Conservation (phyloP, 2,113 vertebrate genomes). For the Gasterosteus nipponicus region DNA sequence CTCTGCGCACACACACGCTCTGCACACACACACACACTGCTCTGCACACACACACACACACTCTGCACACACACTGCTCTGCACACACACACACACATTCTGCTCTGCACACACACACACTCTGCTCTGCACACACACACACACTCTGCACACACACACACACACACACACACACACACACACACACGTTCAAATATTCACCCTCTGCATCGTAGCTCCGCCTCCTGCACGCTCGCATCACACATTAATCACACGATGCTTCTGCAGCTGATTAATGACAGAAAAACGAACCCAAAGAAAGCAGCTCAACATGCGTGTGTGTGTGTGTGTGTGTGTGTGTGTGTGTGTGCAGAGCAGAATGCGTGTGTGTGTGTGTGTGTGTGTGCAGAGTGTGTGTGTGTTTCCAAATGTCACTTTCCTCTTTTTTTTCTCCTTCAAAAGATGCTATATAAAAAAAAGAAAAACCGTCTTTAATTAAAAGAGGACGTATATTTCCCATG, state of each 20-base stretch:
- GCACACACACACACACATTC: too few relatives aligned
- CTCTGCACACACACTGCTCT: too few relatives aligned
- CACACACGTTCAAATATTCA: constrained; percentile 78
- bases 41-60: too few relatives aligned
- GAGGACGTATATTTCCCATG: constrained; percentile 52
- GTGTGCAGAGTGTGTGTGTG: neutral
- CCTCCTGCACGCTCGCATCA: constrained; percentile 47
- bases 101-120: too few relatives aligned
- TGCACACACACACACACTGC: too few relatives aligned
- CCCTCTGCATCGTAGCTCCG: constrained; percentile 46
- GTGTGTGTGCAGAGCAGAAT: neutral
- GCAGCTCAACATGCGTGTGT: constrained; percentile 3
- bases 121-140: too few relatives aligned
- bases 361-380: neutral
- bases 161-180: constrained; percentile 76
- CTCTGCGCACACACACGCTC: too few relatives aligned
- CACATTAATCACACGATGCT: constrained; percentile 25
- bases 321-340: neutral
- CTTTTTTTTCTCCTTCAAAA: neutral
- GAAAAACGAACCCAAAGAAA: constrained; percentile 50
- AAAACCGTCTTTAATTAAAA: constrained; percentile 68
- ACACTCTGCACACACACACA: constrained; percentile 64
- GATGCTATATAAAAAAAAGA: constrained; percentile 20
- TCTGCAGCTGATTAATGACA: constrained; percentile 69
- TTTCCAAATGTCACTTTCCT: constrained; percentile 14